A percentile compares a stretch with the other conserved stretches of the same genome.
phyloP scores from a whole-genome alignment of 2,113 vertebrate genomes.

The Clarias gariepinus region DNA sequence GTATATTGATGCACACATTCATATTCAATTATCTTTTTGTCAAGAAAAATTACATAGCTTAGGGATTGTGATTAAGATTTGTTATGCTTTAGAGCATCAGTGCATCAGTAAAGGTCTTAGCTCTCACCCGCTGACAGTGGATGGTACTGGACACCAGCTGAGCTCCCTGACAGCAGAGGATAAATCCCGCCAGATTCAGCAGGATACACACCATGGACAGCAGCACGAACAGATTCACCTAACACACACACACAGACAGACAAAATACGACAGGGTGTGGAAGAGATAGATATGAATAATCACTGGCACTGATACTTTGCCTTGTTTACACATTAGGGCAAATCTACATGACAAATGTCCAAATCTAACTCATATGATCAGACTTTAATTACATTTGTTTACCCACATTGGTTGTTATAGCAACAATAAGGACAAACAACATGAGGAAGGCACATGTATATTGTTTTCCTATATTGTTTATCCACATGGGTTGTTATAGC shows the following conservation, averaged over 20 bases:
- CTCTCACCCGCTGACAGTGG: constrained; percentile 79
- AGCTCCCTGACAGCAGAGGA: constrained; percentile 81
- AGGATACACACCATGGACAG: constrained; percentile 83
- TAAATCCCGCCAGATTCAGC: constrained; percentile 81
- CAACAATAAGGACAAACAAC: background rate
- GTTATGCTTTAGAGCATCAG: background rate
- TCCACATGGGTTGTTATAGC: background rate
- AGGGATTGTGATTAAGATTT: background rate
- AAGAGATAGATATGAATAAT: background rate
- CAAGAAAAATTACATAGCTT: background rate
- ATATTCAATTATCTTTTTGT: background rate
- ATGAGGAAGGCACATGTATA: too few relatives aligned
- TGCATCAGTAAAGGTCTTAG: constrained; percentile 1
- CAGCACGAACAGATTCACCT: constrained; percentile 85
- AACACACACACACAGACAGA: constrained; percentile 17
- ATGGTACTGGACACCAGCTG: constrained; percentile 81
- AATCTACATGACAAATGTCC: background rate
- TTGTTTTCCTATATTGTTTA: background rate
- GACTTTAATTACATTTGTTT: background rate
- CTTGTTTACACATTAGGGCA: constrained; percentile 1
- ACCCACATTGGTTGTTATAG: background rate
- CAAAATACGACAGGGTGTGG: background rate
- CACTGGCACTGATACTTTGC: background rate
- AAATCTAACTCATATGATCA: background rate
- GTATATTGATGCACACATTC: background rate